Evolutionary conservation across 2,888 invertebrate species (phyloP).

Genomic region (Drosophila stalkeri): DNA sequence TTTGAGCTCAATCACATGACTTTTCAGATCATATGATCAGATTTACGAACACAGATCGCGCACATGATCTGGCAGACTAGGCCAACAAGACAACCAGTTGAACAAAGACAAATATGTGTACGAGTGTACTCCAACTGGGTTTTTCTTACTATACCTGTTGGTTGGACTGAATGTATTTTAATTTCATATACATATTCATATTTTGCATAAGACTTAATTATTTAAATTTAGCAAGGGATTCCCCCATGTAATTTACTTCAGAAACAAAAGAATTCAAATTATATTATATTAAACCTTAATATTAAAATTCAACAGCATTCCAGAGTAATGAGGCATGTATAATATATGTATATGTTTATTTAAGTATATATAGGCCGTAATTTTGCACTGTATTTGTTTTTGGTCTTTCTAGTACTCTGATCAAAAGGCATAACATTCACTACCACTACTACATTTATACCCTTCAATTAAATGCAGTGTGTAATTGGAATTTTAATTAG

Average conservation of each 20-base stretch:
- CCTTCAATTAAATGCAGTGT: background rate
- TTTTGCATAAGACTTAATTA: conserved; percentile 8
- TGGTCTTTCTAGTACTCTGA: background rate
- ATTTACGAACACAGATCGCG: conserved; percentile 22
- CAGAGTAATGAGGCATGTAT: background rate
- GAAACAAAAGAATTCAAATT: background rate
- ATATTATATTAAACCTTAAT: background rate
- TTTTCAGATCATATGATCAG: conserved; percentile 36
- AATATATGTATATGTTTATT: background rate
- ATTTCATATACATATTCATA: conserved; percentile 21
- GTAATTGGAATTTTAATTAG: background rate
- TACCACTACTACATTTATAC: background rate
- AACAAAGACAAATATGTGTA: conserved; percentile 20
- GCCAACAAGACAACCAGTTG: conserved; percentile 32
- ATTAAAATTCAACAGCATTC: background rate
- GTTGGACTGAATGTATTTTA: conserved; percentile 4
- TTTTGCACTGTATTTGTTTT: background rate
- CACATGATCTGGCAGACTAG: conserved; percentile 45
- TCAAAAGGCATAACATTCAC: background rate
- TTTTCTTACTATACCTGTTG: conserved; percentile 27
- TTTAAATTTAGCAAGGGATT: conserved; percentile 30
- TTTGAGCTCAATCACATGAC: conserved; percentile 41
- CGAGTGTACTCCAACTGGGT: conserved; percentile 17
- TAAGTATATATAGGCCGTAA: background rate
- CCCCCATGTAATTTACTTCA: conserved; percentile 16